Conservation (phyloP, 1,140 invertebrate species). For the Arctopsyche grandis region DNA sequence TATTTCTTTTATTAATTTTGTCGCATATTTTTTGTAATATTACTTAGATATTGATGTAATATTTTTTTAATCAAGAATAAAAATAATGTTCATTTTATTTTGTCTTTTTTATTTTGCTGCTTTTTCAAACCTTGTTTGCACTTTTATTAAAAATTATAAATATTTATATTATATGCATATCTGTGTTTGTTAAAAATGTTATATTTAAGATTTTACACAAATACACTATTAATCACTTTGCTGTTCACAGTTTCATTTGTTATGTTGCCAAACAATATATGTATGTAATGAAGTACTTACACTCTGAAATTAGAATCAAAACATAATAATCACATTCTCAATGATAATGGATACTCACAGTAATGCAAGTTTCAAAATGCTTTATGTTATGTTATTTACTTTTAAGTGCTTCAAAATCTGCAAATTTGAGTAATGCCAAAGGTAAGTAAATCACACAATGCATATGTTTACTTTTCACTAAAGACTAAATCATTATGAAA, state of each 20-base stretch:
- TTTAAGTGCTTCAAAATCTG: too few species aligned
- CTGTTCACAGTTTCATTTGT: background rate
- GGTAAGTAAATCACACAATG: too few species aligned
- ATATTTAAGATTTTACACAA: background rate
- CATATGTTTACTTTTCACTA: too few species aligned
- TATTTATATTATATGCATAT: constrained; percentile 2
- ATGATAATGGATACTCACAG: too few species aligned
- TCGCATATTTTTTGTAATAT: constrained; percentile 56
- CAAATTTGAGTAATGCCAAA: too few species aligned
- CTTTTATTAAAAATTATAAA: constrained; percentile 2
- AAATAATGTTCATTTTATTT: constrained; percentile 51
- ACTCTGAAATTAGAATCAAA: too few species aligned
- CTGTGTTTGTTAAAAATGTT: background rate
- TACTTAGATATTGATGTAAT: constrained; percentile 51
- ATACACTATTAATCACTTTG: background rate
- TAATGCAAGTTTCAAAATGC: too few species aligned
- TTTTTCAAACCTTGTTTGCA: constrained; percentile 47
- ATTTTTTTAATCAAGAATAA: constrained; percentile 49
- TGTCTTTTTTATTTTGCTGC: constrained; percentile 48
- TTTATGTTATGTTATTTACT: too few species aligned
- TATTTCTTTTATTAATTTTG: constrained; percentile 53
- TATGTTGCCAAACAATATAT: too few species aligned
- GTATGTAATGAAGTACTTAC: too few species aligned
- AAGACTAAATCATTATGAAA: too few species aligned
- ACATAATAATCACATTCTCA: too few species aligned